Conservation (phyloP, 2,888 invertebrate genomes). For the Drosophila imparisetae region DNA sequence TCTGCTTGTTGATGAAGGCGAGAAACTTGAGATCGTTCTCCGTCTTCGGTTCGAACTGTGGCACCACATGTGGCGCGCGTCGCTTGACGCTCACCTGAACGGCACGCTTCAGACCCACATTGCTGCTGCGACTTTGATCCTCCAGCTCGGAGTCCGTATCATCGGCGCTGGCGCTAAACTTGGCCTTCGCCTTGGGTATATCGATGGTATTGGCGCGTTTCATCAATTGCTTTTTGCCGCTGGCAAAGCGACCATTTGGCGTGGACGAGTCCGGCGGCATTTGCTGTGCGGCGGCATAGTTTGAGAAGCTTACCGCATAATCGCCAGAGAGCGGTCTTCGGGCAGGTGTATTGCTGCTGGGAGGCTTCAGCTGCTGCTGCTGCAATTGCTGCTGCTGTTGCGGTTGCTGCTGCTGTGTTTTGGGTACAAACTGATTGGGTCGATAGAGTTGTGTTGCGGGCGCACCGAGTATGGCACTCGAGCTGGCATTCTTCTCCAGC, state of each 20-base stretch:
- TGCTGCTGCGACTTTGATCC: constrained; percentile 52
- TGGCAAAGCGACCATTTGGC: constrained; percentile 64
- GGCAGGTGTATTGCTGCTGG: constrained; percentile 15
- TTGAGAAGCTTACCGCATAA: constrained; percentile 76
- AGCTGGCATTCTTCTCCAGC: constrained; percentile 85
- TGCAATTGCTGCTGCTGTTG: constrained; percentile 8
- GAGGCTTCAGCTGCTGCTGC: constrained; percentile 7
- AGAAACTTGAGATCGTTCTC: constrained; percentile 94
- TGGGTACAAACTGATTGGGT: constrained; percentile 83
- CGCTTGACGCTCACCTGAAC: constrained; percentile 86
- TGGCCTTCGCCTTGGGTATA: constrained; percentile 89
- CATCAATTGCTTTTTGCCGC: constrained; percentile 90
- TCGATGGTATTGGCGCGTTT: constrained; percentile 95
- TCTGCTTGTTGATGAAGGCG: constrained; percentile 92
- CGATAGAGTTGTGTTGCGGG: constrained; percentile 71
- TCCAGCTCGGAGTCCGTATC: constrained; percentile 85
- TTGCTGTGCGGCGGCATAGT: constrained; percentile 44
- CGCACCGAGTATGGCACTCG: constrained; percentile 82
- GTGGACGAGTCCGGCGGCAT: constrained; percentile 80
- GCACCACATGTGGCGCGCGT: constrained; percentile 86
- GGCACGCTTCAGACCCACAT: constrained; percentile 86
- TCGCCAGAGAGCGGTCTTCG: constrained; percentile 79
- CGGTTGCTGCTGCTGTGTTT: constrained; percentile 9
- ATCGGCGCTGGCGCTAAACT: constrained; percentile 82
- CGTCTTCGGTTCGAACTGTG: constrained; percentile 91